A percentile compares a stretch with the other conserved stretches of the same genome.
phyloP scores from a whole-genome alignment of 2,888 invertebrate genomes.

The Flabesymbios commensalis region DNA sequence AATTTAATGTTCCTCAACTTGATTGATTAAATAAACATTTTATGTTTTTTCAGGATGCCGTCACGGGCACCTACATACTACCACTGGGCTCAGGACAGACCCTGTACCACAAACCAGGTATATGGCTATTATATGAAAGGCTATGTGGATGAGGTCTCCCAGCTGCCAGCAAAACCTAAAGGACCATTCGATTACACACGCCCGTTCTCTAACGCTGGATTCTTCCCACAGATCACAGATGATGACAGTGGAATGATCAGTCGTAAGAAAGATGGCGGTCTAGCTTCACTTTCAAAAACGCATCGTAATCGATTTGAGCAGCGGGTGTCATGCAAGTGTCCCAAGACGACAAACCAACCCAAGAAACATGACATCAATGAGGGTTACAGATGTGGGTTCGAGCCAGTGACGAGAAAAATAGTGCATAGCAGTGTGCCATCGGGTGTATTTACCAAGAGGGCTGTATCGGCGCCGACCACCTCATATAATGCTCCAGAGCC shows the following conservation, averaged over 20 bases:
- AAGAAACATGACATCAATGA: conserved; percentile 17
- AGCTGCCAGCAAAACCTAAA: conserved; percentile 1
- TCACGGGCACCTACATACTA: conserved; percentile 25
- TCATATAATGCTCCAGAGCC: conserved; percentile 8
- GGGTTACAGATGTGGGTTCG: conserved; percentile 24
- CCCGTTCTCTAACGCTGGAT: conserved; percentile 32
- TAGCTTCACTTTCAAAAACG: background rate
- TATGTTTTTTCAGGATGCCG: conserved; percentile 2
- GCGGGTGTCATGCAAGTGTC: conserved; percentile 1
- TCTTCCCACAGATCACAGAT: conserved; percentile 31
- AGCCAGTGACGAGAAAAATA: conserved; percentile 18
- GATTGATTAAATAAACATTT: too few relatives aligned
- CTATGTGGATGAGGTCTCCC: background rate
- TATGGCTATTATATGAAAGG: conserved; percentile 24
- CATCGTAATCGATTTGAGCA: background rate
- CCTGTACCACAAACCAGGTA: conserved; percentile 31
- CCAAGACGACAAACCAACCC: background rate
- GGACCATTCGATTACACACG: conserved; percentile 26
- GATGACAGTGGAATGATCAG: background rate
- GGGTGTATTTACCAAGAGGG: conserved; percentile 2
- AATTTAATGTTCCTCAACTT: too few relatives aligned
- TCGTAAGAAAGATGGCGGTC: background rate
- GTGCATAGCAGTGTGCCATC: conserved; percentile 3
- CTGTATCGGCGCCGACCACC: conserved; percentile 13
- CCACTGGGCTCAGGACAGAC: conserved; percentile 34